Conservation (phyloP, 2,113 vertebrate genomes). For the Psammodynastes pulverulentus region DNA sequence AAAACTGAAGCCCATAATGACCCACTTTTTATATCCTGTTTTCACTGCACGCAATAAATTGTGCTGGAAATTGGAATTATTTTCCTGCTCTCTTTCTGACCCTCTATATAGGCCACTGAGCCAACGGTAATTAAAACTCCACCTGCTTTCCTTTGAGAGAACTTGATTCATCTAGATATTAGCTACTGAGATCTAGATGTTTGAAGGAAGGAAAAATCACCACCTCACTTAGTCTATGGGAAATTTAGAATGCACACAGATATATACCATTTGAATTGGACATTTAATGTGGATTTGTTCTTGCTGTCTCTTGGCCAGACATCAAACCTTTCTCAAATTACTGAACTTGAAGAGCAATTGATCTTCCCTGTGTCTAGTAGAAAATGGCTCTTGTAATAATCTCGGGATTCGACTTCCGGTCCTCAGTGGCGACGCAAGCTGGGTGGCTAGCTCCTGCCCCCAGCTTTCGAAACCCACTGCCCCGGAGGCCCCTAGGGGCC, state of each 20-base stretch:
- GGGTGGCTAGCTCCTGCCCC: no score
- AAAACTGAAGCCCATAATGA: neutral
- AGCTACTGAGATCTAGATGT: neutral
- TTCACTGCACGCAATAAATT: neutral
- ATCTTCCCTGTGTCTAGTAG: neutral
- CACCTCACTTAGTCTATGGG: neutral
- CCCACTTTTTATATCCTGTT: neutral
- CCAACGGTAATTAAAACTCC: neutral
- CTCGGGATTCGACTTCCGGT: no score
- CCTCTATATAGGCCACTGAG: neutral
- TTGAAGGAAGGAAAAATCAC: neutral
- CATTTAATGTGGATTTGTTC: neutral
- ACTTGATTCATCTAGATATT: neutral
- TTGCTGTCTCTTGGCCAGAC: neutral
- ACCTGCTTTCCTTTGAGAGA: neutral
- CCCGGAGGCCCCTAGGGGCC: no score
- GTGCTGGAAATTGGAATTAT: constrained; percentile 1
- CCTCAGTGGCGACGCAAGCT: no score
- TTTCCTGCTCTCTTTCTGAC: neutral
- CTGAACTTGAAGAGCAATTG: neutral
- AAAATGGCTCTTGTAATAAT: neutral
- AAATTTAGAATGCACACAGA: neutral
- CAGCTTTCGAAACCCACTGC: no score
- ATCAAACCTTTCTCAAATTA: neutral
- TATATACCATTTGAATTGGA: neutral